Evolutionary conservation across 23 tunicate species (phyloP), one percentile per base, ranked within the genome.

Genomic region (Trididemnum nubilum): DNA sequence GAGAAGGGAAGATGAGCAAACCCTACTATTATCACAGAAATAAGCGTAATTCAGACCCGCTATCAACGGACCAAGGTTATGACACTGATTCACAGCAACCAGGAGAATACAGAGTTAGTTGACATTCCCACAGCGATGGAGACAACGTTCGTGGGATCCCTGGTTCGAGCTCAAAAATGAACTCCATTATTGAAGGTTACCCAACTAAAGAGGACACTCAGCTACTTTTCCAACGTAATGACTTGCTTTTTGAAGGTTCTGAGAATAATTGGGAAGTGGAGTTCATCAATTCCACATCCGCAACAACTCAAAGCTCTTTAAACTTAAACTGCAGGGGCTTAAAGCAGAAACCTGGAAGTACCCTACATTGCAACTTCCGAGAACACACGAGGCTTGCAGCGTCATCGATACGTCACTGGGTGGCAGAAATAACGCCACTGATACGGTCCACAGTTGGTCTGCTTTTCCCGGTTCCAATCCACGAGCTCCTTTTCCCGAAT

Each of bases 241-340:
- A 15, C 21, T 37, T 28, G 2, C 60, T 40, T 4, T 80, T 83
- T 26, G 89, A 35, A 15, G 77, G 34, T 35, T 90, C 96, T 19
- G 89, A 83, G 61, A 90, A 90, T 52, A 89, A 90, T 61, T 66
- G 77, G 23, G 96, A 90, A 51, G 96, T 90, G n/a, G n/a, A n/a
- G n/a, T n/a, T n/a, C n/a, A n/a, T n/a, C n/a, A n/a, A n/a, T n/a
- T n/a, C n/a, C n/a, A n/a, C n/a, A n/a, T n/a, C n/a, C n/a, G n/a
- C n/a, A n/a, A n/a, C n/a, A n/a, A n/a, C n/a, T n/a, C n/a, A 59
- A 21, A 7, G 12, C 7, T 12, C 29, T 3, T 3, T 21, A 5
- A 40, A 19, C 21, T 5, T 28, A 15, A 71, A 18, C 33, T 34
- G 29, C 33, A 5, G 15, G 12, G 15, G 44, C 22, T 5, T 18